Percentiles rank a stretch among this genome's conserved stretches.
These are phyloP conservation scores for Falco cherrug DNA, from an alignment of 2,797 vertebrate genomes.

Conservation along the genomic window DNA sequence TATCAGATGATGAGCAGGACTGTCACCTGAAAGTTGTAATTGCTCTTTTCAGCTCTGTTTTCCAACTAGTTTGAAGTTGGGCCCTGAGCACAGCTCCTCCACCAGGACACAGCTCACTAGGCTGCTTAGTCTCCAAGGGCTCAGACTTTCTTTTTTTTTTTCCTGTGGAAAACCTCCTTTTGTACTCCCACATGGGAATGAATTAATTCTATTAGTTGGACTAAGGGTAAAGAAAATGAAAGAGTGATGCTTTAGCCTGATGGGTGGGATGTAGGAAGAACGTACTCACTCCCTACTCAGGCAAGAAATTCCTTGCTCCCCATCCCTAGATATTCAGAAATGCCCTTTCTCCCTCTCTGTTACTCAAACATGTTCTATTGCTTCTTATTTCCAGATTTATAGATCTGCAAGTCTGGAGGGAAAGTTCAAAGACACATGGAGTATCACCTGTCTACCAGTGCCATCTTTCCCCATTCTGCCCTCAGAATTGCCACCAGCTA, in stretches of 20 bases:
- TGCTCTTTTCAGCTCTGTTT: neutral
- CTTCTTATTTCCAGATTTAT: neutral
- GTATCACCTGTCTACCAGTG: neutral
- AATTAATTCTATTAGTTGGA: neutral
- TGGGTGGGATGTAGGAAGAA: neutral
- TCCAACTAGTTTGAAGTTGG: neutral
- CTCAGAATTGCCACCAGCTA: neutral
- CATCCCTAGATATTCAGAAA: neutral
- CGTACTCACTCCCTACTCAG: neutral
- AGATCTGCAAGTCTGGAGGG: neutral
- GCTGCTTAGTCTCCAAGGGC: neutral
- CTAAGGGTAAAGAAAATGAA: neutral
- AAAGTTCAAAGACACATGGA: neutral
- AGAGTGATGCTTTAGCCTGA: neutral
- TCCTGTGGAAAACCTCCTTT: neutral
- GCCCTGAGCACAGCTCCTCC: neutral
- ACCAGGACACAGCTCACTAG: neutral
- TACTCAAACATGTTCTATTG: neutral
- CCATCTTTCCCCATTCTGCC: neutral
- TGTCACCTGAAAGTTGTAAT: neutral
- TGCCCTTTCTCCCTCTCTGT: neutral
- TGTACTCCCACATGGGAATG: neutral
- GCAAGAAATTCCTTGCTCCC: fast-evolving
- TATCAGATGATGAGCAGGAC: neutral
- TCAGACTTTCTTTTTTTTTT: neutral